phyloP scores from a whole-genome alignment of 2,113 vertebrate genomes.

The Channa maculata region DNA sequence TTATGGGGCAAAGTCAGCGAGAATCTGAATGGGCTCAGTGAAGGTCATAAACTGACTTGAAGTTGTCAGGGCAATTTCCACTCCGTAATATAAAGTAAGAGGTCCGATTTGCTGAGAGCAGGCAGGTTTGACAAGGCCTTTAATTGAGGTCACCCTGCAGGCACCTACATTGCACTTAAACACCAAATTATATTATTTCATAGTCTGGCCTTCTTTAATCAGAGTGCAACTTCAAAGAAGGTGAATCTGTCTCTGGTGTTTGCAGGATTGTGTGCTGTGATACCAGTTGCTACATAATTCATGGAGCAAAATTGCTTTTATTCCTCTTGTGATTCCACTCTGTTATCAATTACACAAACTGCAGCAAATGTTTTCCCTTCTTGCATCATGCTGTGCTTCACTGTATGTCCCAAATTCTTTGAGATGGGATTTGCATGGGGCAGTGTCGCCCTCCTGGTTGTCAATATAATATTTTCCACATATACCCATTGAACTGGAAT shows the following conservation, averaged over 20 bases:
- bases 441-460: slow-evolving; percentile 31
- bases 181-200: slow-evolving; percentile 41
- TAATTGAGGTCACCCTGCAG: slow-evolving; percentile 64
- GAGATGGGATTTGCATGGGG: slow-evolving; percentile 35
- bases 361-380: slow-evolving; percentile 7
- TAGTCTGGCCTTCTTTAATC: slow-evolving; percentile 38
- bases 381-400: slow-evolving; percentile 7
- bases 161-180: slow-evolving; percentile 55
- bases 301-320: slow-evolving; percentile 34
- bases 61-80: slow-evolving; percentile 72
- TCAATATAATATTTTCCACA: slow-evolving; percentile 63
- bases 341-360: slow-evolving; percentile 35
- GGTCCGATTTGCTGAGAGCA: slow-evolving; percentile 53
- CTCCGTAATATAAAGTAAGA: slow-evolving; percentile 65
- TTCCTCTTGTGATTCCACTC: slow-evolving; percentile 22
- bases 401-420: slow-evolving; percentile 21
- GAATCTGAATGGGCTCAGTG: slow-evolving; percentile 68
- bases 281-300: slow-evolving; percentile 55
- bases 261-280: slow-evolving; percentile 33
- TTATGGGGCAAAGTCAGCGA: slow-evolving; percentile 76
- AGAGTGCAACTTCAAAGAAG: slow-evolving; percentile 44
- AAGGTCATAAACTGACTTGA: slow-evolving; percentile 77
- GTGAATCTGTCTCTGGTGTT: slow-evolving; percentile 4
- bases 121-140: slow-evolving; percentile 54
- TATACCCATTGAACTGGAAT: slow-evolving; percentile 66